Evolutionary conservation across 2,113 vertebrate genomes (phyloP).

Genomic region (Megatriorchis doriae): DNA sequence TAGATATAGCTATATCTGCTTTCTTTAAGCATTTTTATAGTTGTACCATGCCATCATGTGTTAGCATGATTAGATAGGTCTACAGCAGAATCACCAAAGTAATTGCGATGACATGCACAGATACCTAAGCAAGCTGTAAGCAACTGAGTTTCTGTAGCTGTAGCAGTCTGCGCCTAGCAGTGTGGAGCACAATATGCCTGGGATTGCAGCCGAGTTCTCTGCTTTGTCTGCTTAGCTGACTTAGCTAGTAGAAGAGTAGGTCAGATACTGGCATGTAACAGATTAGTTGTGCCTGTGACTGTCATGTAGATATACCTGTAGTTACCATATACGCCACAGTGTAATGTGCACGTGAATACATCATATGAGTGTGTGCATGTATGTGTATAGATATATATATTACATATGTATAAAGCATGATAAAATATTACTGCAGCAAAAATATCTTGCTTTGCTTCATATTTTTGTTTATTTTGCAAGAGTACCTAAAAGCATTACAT

Average conservation of each 20-base stretch:
- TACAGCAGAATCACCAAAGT: background rate
- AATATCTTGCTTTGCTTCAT: background rate
- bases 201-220: background rate
- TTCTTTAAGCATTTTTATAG: background rate
- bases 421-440: background rate
- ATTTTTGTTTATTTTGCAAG: background rate
- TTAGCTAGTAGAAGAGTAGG: background rate
- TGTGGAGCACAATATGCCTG: background rate
- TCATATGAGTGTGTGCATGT: background rate
- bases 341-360: background rate
- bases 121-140: background rate
- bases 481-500: rapidly evolving
- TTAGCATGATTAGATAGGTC: background rate
- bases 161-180: background rate
- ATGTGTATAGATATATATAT: background rate
- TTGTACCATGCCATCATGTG: background rate
- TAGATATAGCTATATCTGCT: background rate
- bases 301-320: background rate
- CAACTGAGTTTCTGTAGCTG: background rate
- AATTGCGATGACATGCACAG: background rate
- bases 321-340: background rate
- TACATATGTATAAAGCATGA: background rate
- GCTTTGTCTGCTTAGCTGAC: background rate
- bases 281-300: background rate
- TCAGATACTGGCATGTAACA: background rate